Percentiles rank a stretch among this genome's conserved stretches.
phyloP scores from a whole-genome alignment of 2,888 invertebrate species.

The Ectemnius continuus region DNA sequence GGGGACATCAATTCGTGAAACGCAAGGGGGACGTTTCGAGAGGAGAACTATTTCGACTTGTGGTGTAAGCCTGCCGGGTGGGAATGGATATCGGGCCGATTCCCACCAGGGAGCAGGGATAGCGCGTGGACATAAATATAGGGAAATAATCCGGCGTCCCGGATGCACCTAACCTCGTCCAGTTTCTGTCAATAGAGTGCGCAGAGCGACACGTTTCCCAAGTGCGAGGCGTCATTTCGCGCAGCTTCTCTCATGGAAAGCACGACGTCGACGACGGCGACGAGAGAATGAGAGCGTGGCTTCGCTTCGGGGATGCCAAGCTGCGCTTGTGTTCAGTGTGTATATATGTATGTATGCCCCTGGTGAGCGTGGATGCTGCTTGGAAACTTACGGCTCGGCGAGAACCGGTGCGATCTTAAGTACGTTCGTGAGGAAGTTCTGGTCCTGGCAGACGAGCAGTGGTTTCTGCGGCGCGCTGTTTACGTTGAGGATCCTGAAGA shows the following conservation, averaged over 20 bases:
- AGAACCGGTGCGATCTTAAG: conserved; percentile 89
- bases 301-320: too few relatives aligned
- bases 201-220: background rate
- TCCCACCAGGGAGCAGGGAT: too few relatives aligned
- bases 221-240: background rate
- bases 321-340: too few relatives aligned
- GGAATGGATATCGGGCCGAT: background rate
- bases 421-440: conserved; percentile 87
- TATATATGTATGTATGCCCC: too few relatives aligned
- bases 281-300: background rate
- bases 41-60: too few relatives aligned
- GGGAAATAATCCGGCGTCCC: conserved; percentile 24
- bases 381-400: conserved; percentile 88
- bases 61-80: background rate
- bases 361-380: background rate
- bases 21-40: too few relatives aligned
- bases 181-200: background rate
- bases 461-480: conserved; percentile 90
- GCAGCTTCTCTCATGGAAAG: background rate
- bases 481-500: conserved; percentile 91
- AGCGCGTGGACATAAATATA: background rate
- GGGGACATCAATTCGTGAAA: too few relatives aligned
- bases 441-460: conserved; percentile 87
- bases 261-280: background rate
- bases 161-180: conserved; percentile 50